These are phyloP conservation scores for Aethes cnicana DNA, from an alignment of 2,888 invertebrate species.

Conservation along the genomic window DNA sequence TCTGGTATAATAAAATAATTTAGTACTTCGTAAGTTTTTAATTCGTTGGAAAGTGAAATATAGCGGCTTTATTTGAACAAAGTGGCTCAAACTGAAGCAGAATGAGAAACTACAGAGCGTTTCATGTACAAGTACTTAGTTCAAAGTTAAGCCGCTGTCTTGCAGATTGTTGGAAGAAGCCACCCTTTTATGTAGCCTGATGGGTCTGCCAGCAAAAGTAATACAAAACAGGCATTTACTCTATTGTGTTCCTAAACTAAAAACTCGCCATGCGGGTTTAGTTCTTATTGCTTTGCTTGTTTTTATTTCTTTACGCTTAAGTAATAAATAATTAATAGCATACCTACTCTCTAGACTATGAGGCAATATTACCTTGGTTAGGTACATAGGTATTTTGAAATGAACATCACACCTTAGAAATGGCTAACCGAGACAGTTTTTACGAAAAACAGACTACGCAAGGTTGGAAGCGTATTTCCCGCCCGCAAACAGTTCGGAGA, in stretches of 20 bases:
- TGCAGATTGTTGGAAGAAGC: conserved; percentile 6
- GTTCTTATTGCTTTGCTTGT: neutral
- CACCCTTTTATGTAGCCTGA: conserved; percentile 2
- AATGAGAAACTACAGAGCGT: neutral
- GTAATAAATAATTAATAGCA: no score
- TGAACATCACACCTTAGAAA: neutral
- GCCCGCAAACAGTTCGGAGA: conserved; percentile 33
- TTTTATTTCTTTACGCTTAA: no score
- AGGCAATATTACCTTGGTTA: no score
- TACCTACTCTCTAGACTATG: no score
- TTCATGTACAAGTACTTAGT: neutral
- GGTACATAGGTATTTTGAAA: no score
- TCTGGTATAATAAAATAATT: neutral
- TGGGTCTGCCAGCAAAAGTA: conserved; percentile 3
- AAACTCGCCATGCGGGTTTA: conserved; percentile 4
- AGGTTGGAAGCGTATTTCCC: conserved; percentile 3
- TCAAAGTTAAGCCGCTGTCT: conserved; percentile 5
- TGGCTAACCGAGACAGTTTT: neutral
- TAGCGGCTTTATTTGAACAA: neutral
- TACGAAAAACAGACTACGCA: conserved; percentile 8
- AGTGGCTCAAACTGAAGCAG: neutral
- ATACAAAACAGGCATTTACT: neutral
- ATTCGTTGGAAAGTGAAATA: neutral
- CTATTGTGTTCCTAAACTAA: neutral
- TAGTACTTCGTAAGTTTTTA: neutral